Conservation (phyloP, 2,113 vertebrate genomes). For the Litocranius walleri region DNA sequence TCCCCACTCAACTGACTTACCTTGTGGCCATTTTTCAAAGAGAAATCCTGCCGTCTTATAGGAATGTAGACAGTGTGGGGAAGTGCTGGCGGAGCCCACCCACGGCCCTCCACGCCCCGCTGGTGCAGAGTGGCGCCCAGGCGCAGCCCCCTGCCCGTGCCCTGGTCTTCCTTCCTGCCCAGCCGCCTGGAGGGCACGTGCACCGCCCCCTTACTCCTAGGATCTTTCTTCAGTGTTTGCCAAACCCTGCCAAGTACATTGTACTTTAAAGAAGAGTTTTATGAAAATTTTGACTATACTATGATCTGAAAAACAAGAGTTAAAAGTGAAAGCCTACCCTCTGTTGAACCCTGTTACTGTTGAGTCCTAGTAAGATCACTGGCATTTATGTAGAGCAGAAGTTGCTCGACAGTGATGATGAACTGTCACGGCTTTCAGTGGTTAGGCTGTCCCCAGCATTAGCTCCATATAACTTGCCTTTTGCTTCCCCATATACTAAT, state of each 20-base stretch:
- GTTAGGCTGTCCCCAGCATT: slow-evolving; percentile 81
- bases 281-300: not conserved
- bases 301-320: not conserved
- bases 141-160: rapidly evolving
- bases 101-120: rapidly evolving
- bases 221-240: not conserved
- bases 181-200: not conserved
- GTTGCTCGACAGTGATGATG: slow-evolving; percentile 71
- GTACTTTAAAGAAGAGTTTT: slow-evolving; percentile 1
- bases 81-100: not conserved
- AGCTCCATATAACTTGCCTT: slow-evolving; percentile 80
- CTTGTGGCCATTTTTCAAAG: not conserved
- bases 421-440: slow-evolving; percentile 82
- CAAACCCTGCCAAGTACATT: not conserved
- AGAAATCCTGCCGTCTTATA: not conserved
- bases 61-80: not conserved
- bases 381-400: slow-evolving; percentile 31
- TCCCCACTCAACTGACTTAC: not conserved
- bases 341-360: slow-evolving; percentile 58
- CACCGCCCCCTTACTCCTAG: not conserved
- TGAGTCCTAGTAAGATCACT: slow-evolving; percentile 60
- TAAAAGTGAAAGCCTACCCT: slow-evolving; percentile 41
- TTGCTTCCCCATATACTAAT: slow-evolving; percentile 81
- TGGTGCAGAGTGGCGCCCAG: not conserved
- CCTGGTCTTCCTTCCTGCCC: not conserved